Conservation (phyloP, 2,113 vertebrate species). For the Labeo catla region DNA sequence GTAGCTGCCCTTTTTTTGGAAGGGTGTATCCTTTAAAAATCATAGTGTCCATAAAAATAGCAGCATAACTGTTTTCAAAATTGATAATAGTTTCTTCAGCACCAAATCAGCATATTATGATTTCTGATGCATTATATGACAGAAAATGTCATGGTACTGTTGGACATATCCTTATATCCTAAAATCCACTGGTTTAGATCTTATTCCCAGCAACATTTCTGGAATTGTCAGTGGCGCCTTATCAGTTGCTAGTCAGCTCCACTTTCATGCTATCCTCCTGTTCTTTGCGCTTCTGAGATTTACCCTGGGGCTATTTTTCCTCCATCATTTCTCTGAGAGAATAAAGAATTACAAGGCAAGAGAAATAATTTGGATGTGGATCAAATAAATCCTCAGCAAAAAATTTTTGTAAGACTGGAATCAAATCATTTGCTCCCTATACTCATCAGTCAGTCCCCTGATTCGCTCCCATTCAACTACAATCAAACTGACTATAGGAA, state of each 20-base stretch:
- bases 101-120: background rate
- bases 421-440: slow-evolving; percentile 15
- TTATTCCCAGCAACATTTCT: slow-evolving; percentile 46
- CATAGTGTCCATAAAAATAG: background rate
- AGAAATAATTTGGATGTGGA: slow-evolving; percentile 69
- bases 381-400: slow-evolving; percentile 65
- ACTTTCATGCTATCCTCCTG: slow-evolving; percentile 63
- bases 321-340: slow-evolving; percentile 70
- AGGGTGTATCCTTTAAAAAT: background rate
- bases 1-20: background rate
- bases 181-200: background rate
- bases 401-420: slow-evolving; percentile 70
- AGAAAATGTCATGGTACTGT: background rate
- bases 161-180: background rate
- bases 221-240: slow-evolving; percentile 58
- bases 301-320: slow-evolving; percentile 72
- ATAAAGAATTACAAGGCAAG: slow-evolving; percentile 75
- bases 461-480: slow-evolving; percentile 43
- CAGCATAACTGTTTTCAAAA: background rate
- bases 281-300: slow-evolving; percentile 66
- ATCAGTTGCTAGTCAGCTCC: slow-evolving; percentile 33
- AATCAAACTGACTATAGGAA: slow-evolving; percentile 64
- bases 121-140: background rate
- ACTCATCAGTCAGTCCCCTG: background rate
- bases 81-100: background rate